Percentiles rank a stretch among this genome's conserved stretches.
Conservation (phyloP, 2,797 vertebrate genomes). For the Passerculus sandwichensis region DNA sequence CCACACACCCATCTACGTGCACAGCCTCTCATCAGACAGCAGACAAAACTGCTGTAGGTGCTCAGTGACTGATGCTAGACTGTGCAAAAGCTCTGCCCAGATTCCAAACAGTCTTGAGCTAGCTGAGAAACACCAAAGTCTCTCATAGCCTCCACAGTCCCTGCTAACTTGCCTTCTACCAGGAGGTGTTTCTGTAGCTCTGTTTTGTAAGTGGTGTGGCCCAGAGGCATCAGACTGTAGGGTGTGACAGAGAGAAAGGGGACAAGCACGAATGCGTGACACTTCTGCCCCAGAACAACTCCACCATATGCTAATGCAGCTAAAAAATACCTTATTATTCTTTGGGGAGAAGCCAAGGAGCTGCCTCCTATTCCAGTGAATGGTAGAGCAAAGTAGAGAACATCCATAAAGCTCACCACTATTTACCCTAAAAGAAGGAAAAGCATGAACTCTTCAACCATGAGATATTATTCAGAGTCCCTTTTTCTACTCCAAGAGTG, state of each 20-base stretch:
- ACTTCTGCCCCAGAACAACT: neutral
- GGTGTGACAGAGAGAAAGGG: too few relatives aligned
- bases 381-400: neutral
- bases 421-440: neutral
- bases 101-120: neutral
- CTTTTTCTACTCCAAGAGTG: neutral
- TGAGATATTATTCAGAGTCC: neutral
- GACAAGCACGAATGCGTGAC: accelerated
- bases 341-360: neutral
- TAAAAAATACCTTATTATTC: neutral
- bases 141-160: neutral
- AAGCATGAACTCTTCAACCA: neutral
- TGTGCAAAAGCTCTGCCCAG: neutral
- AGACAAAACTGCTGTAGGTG: neutral
- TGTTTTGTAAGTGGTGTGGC: neutral
- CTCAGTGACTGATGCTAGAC: neutral
- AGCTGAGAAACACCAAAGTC: neutral
- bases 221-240: neutral
- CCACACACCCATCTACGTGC: accelerated
- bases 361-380: neutral
- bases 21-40: neutral
- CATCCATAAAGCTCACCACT: neutral
- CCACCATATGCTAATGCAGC: neutral
- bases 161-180: neutral
- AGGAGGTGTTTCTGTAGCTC: neutral